These are phyloP conservation scores for Anastrepha obliqua DNA, from an alignment of 1,140 invertebrate genomes.

Conservation along the genomic window DNA sequence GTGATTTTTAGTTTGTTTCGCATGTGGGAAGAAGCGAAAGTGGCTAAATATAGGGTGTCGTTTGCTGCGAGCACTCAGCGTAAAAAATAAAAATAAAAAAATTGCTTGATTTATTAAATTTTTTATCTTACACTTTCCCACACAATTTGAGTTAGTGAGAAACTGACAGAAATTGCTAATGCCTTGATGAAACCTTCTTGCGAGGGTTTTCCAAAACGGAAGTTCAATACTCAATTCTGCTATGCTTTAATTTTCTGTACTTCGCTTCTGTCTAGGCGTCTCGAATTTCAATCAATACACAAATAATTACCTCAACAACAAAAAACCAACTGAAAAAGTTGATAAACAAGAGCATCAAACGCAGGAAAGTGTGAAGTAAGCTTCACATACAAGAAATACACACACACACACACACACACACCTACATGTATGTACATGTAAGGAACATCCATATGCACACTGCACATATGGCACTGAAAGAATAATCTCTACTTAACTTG, in stretches of 20 bases:
- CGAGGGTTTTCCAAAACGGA: neutral
- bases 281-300: conserved; percentile 33
- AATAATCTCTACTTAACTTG: neutral
- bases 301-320: neutral
- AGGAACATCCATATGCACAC: too few species aligned
- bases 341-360: neutral
- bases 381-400: neutral
- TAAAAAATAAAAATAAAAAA: too few species aligned
- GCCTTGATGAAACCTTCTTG: neutral
- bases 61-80: too few species aligned
- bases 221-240: conserved; percentile 7
- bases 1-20: too few species aligned
- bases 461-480: neutral
- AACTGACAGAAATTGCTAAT: too few species aligned
- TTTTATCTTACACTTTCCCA: neutral
- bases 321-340: neutral
- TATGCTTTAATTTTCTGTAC: neutral
- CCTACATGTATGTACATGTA: neutral
- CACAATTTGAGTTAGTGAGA: neutral
- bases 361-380: neutral
- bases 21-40: too few species aligned
- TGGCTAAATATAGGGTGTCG: too few species aligned
- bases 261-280: neutral
- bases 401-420: neutral
- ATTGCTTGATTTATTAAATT: too few species aligned